Evolutionary conservation across 2,888 invertebrate genomes (phyloP).

Genomic region (Pterostichus niger): DNA sequence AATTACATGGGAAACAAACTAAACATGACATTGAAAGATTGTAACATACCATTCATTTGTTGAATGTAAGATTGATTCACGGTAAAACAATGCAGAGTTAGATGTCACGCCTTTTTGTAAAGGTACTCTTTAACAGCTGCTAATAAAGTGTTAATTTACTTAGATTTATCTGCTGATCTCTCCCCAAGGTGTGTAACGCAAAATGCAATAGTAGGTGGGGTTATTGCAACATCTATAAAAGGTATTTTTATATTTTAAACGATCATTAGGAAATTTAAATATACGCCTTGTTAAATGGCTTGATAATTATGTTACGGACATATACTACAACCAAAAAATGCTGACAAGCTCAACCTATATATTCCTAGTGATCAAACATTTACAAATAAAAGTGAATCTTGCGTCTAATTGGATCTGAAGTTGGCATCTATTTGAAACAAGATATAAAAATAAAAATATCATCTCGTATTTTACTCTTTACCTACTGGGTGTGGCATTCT

Average conservation of each 20-base stretch:
- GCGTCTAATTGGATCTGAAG: too few relatives aligned
- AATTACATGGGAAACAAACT: neutral
- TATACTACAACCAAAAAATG: too few relatives aligned
- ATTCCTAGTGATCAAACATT: too few relatives aligned
- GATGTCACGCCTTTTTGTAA: constrained; percentile 25
- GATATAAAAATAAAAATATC: too few relatives aligned
- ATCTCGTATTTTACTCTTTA: too few relatives aligned
- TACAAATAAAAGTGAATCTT: too few relatives aligned
- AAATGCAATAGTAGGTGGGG: constrained; percentile 2
- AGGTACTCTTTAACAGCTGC: constrained; percentile 13
- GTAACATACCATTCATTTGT: neutral
- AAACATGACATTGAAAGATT: constrained; percentile 17
- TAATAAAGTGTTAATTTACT: constrained; percentile 44
- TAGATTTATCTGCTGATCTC: constrained; percentile 8
- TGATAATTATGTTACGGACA: too few relatives aligned
- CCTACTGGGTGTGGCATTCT: too few relatives aligned
- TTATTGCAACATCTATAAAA: neutral
- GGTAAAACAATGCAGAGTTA: neutral
- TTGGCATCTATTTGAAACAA: too few relatives aligned
- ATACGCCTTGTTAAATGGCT: too few relatives aligned
- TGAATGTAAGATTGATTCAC: constrained; percentile 23
- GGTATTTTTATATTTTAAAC: constrained; percentile 11
- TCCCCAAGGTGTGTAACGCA: neutral
- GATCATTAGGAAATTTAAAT: too few relatives aligned
- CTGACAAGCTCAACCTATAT: too few relatives aligned